A percentile compares a stretch with the other conserved stretches of the same genome.
Evolutionary conservation across 2,797 vertebrate species (phyloP).

Genomic region (Syngnathus acus): DNA sequence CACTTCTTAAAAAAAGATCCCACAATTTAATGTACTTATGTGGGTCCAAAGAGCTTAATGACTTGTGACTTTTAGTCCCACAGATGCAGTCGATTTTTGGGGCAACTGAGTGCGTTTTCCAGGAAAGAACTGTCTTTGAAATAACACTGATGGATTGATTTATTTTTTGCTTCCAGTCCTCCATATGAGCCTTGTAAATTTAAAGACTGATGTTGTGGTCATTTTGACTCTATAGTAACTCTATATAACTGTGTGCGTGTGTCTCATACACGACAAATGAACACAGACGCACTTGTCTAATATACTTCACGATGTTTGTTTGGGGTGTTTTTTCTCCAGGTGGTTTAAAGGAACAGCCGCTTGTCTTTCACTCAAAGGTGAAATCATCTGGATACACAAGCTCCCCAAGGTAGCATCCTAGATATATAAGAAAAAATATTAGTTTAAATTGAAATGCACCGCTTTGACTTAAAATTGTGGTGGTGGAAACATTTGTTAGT

Average conservation of each 20-base stretch:
- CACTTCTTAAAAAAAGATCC: neutral
- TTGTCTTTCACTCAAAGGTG: conserved; percentile 81
- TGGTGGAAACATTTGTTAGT: neutral
- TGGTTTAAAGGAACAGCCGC: conserved; percentile 65
- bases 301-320: neutral
- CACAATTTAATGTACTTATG: neutral
- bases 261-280: neutral
- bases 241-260: neutral
- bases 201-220: neutral
- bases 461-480: neutral
- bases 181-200: neutral
- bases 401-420: conserved; percentile 64
- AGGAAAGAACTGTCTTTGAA: neutral
- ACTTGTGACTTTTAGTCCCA: neutral
- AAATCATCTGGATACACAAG: conserved; percentile 82
- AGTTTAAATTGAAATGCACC: conserved; percentile 5
- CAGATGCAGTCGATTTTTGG: neutral
- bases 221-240: neutral
- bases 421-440: conserved; percentile 23
- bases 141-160: neutral
- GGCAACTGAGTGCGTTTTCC: neutral
- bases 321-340: conserved; percentile 34
- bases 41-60: neutral
- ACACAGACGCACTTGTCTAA: neutral
- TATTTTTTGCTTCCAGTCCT: neutral